Percentiles rank a stretch among this genome's conserved stretches.
Conservation (phyloP, 2,888 invertebrate species). For the Lomographa bimaculata region DNA sequence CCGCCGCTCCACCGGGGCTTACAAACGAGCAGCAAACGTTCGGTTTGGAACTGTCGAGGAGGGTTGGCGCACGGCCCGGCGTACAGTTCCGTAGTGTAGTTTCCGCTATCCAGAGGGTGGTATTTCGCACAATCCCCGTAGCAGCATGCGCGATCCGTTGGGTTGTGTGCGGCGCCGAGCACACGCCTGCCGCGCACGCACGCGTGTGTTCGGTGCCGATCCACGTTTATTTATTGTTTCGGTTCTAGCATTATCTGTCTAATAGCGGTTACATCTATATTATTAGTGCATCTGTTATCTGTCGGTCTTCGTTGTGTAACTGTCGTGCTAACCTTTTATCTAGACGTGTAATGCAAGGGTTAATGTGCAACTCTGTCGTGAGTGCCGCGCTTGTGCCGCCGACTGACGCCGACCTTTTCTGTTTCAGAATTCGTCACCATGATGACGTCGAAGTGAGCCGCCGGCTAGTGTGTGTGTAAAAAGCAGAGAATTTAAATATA, state of each 20-base stretch:
- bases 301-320: slow-evolving; percentile 63
- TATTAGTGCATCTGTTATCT: slow-evolving; percentile 71
- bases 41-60: slow-evolving; percentile 14
- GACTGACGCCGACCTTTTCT: slow-evolving; percentile 50
- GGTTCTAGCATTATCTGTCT: slow-evolving; percentile 54
- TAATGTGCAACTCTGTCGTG: slow-evolving; percentile 36
- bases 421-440: slow-evolving; percentile 98
- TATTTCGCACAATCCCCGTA: slow-evolving; percentile 73
- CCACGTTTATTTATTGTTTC: slow-evolving; percentile 41
- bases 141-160: slow-evolving; percentile 65
- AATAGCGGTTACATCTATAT: slow-evolving; percentile 57
- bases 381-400: slow-evolving; percentile 1
- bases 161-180: slow-evolving; percentile 51
- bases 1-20: slow-evolving; percentile 35
- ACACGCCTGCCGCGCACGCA: slow-evolving; percentile 38
- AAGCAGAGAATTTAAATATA: slow-evolving; percentile 85
- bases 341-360: slow-evolving; percentile 53
- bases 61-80: too few relatives aligned
- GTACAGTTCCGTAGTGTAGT: too few relatives aligned
- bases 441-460: slow-evolving; percentile 99
- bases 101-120: slow-evolving; percentile 63
- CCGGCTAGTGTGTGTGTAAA: slow-evolving; percentile 86
- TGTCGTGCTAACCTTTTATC: slow-evolving; percentile 56
- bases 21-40: slow-evolving; percentile 68
- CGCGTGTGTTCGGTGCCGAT: slow-evolving; percentile 30